Base-by-base conservation (phyloP, 2,113 vertebrate species). In the Atractosteus spatula region DNA sequence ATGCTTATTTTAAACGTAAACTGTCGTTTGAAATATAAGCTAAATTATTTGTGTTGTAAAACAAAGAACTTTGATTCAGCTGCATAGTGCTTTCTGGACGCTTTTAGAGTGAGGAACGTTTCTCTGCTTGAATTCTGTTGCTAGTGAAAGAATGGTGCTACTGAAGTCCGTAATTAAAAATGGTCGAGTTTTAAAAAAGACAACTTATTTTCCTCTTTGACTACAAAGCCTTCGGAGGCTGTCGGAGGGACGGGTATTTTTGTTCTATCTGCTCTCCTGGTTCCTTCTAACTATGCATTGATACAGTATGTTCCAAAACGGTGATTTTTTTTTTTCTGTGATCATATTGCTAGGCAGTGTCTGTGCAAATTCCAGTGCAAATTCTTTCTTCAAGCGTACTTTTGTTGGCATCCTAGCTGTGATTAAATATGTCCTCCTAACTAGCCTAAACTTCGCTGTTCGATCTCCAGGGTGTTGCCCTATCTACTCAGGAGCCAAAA, bases 81-180 rank as follows among this genome's bases (percentile, higher is more conserved):
- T 17, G 41, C 47, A 44, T 13, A 66, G 29, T 29, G 29, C 29
- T 17, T 8, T 8, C 47, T n/a, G 71, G 71, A 43, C 64, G 66
- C 71, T 64, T 64, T 65, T 29, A 29, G 29, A 41, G 54, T 11
- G 12, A 29, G 29, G 8, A 66, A 41, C 51, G 29, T 51, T 44
- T 41, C 56, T 55, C 65, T 71, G 61, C 12, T n/a, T 41, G 70
- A 54, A 45, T 47, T 13, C 63, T 45, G 16, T 55, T 13, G 63
- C 29, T 5, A n/a, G 29, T 29, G 70, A 54, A 72, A 45, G 55
- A 65, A 61, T 65, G 29, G 29, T 44, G n/a, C 59, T 41, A 73
- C 66, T 64, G 70, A 74, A 74, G 72, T 55, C 67, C 44, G 45
- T 76, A 74, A 71, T 72, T 78, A 77, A 80, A 79, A 59, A 80